Base-by-base conservation (phyloP, 2,797 vertebrate genomes). In the Scomberomorus guttatus region DNA sequence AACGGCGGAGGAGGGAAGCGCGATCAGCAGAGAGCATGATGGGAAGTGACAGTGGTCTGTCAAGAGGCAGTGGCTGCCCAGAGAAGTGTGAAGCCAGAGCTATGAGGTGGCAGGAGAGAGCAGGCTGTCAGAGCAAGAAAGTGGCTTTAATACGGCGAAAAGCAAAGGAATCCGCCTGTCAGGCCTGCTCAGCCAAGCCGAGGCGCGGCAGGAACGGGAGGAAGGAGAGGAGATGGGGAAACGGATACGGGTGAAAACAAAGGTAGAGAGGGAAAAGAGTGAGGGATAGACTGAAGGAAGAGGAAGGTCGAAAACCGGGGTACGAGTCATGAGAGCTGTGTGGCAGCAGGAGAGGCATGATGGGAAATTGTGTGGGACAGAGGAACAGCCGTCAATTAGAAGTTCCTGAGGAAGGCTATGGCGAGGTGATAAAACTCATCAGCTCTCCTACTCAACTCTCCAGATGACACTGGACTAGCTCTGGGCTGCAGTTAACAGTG, bases 31-130 rank as follows among this genome's bases (percentile, higher is more conserved):
- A 97, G 97, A 99, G 97, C 97, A 96, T 99, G 98, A 99, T 99
- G 98, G 97, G 98, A 99, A 99, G 98, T 99, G 98, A 99, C 98
- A 99, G 97, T 99, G 98, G 98, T 98, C 98, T 99, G 98, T 99
- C 98, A 99, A 97, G 97, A 99, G 97, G 98, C 97, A 97, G 97
- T 98, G 98, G 97, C 97, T 99, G 97, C 97, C 97, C 98, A 98
- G 96, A 98, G 98, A 98, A 99, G 98, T 99, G 98, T 99, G 98
- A 99, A 99, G 97, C 96, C 96, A 88, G 94, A 97, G 97, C 97
- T 98, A 96, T 97, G 97, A 98, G 98, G 98, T 99, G 98, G 98
- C 98, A 97, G 98, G 97, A 98, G 97, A 98, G 98, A 99, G 97
- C 98, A 98, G 97, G 96, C 98, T 99, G 98, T 99, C 98, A 99